Percentiles rank a stretch among this genome's conserved stretches.
These are phyloP conservation scores for Furnarius figulus DNA, from an alignment of 2,113 vertebrate species.

Conservation along the genomic window DNA sequence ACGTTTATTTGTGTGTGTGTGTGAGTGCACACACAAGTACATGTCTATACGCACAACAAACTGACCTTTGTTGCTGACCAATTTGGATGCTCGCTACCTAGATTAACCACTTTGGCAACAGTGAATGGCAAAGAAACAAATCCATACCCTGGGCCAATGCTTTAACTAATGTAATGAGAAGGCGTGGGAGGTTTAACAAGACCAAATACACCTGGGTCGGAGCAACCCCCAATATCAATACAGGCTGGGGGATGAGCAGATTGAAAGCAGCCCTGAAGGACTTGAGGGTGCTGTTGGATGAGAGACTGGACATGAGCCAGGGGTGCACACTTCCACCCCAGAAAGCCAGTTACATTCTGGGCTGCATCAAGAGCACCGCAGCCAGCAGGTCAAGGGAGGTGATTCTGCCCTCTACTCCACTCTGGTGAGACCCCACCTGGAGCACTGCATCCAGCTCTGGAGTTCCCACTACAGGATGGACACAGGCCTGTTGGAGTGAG, in stretches of 20 bases:
- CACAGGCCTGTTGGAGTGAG: neutral
- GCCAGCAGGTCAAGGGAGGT: neutral
- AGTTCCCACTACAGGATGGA: neutral
- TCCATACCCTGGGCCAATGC: neutral
- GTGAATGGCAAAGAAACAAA: neutral
- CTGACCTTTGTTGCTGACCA: neutral
- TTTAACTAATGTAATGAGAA: neutral
- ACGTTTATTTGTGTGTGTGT: too few species aligned
- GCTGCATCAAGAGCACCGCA: rapidly evolving
- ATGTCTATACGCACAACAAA: neutral
- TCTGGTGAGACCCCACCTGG: neutral
- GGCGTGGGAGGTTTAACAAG: rapidly evolving
- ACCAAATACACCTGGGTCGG: neutral
- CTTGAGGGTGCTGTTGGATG: neutral
- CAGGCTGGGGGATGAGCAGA: neutral
- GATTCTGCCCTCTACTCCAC: neutral
- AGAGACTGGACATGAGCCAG: neutral
- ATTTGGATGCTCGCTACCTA: rapidly evolving
- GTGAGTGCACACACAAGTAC: rapidly evolving
- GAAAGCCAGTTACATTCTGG: neutral
- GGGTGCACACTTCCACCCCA: too few species aligned
- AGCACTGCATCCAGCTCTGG: neutral
- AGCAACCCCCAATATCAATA: rapidly evolving
- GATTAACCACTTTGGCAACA: neutral
- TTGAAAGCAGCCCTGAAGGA: rapidly evolving